phyloP scores from a whole-genome alignment of 2,113 vertebrate species.

The Isichthys henryi region DNA sequence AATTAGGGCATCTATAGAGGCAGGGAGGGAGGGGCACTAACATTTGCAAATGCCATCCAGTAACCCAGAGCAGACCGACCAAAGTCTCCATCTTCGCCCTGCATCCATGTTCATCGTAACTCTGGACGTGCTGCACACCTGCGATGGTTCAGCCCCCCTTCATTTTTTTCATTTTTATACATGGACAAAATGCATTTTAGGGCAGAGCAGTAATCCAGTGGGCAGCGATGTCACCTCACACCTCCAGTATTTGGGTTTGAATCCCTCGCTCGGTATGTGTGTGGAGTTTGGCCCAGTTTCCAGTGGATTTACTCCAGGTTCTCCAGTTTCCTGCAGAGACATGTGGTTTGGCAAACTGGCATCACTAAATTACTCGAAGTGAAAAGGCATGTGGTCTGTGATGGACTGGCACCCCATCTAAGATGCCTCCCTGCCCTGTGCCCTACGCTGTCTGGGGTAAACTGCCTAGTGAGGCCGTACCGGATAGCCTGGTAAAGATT shows the following conservation, averaged over 20 bases:
- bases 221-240: background rate
- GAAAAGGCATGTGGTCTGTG: background rate
- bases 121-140: background rate
- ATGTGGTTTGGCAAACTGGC: background rate
- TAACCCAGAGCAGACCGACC: background rate
- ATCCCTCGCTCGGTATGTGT: background rate
- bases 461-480: background rate
- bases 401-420: background rate
- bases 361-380: background rate
- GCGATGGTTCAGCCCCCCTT: background rate
- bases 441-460: background rate
- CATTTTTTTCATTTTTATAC: background rate
- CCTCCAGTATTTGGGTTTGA: background rate
- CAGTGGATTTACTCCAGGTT: background rate
- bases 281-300: background rate
- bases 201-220: background rate
- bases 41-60: slow-evolving; percentile 23
- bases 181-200: background rate
- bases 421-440: background rate
- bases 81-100: background rate
- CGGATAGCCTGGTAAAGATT: background rate
- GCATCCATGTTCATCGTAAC: background rate
- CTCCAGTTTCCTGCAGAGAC: background rate
- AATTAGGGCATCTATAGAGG: slow-evolving; percentile 53
- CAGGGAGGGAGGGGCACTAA: slow-evolving; percentile 58